Evolutionary conservation across 2,797 vertebrate species (phyloP).

Genomic region (Cuniculus paca): DNA sequence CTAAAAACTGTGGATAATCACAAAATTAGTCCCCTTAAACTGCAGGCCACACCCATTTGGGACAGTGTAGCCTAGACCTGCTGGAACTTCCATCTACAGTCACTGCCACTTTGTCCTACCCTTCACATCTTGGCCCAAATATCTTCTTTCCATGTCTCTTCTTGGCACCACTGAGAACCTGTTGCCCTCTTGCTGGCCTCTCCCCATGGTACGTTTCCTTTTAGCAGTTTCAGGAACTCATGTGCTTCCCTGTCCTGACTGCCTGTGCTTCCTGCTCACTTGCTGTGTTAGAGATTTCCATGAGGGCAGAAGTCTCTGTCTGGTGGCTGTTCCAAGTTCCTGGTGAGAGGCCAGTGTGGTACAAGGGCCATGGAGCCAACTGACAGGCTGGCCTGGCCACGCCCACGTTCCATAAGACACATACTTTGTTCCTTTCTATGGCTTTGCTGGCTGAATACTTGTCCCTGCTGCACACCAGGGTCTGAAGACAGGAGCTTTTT

Average conservation of each 20-base stretch:
- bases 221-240: too few species aligned
- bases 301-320: background rate
- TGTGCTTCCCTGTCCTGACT: background rate
- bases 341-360: background rate
- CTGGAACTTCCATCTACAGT: background rate
- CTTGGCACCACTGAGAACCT: background rate
- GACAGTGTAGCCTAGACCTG: background rate
- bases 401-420: too few species aligned
- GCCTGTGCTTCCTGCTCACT: background rate
- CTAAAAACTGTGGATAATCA: background rate
- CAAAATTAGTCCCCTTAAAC: background rate
- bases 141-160: background rate
- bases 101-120: background rate
- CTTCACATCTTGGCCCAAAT: background rate
- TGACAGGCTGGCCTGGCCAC: background rate
- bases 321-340: background rate
- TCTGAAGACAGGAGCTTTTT: background rate
- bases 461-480: rapidly evolving
- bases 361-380: too few species aligned
- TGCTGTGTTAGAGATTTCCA: background rate
- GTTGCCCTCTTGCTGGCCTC: background rate
- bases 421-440: rapidly evolving
- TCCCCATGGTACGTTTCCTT: rapidly evolving
- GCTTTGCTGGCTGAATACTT: background rate
- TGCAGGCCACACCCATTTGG: background rate